A percentile compares a stretch with the other conserved stretches of the same genome.
phyloP scores from a whole-genome alignment of 2,888 invertebrate species.

The Ophioninae sp. region DNA sequence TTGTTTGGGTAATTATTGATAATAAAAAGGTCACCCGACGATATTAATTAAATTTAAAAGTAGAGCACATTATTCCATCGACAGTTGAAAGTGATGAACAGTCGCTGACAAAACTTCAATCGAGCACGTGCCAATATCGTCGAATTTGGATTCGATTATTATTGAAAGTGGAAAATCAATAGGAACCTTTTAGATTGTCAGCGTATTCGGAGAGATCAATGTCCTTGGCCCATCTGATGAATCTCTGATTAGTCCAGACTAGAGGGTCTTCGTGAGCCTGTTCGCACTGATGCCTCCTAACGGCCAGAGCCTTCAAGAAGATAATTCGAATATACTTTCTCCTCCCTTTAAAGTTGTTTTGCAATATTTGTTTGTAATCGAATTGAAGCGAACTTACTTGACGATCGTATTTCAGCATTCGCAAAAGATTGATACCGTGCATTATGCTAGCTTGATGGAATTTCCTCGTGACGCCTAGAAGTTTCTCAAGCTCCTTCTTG shows the following conservation, averaged over 20 bases:
- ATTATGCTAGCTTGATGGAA: slow-evolving; percentile 97
- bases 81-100: too few relatives aligned
- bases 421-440: slow-evolving; percentile 94
- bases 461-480: slow-evolving; percentile 94
- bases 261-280: slow-evolving; percentile 94
- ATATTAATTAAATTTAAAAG: too few relatives aligned
- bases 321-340: background rate
- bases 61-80: too few relatives aligned
- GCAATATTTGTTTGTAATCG: background rate
- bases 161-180: too few relatives aligned
- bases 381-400: slow-evolving; percentile 83
- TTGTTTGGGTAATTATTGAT: too few relatives aligned
- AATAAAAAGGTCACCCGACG: too few relatives aligned
- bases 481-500: slow-evolving; percentile 96
- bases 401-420: slow-evolving; percentile 95
- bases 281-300: slow-evolving; percentile 94
- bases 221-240: slow-evolving; percentile 95
- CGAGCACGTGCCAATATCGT: too few relatives aligned
- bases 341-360: background rate
- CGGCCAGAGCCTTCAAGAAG: slow-evolving; percentile 87
- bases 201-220: slow-evolving; percentile 97
- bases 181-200: slow-evolving; percentile 92
- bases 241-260: slow-evolving; percentile 97
- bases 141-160: too few relatives aligned
- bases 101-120: too few relatives aligned